A percentile compares a stretch with the other conserved stretches of the same genome.
Conservation (phyloP, 1,140 invertebrate species). For the Ostrea edulis region DNA sequence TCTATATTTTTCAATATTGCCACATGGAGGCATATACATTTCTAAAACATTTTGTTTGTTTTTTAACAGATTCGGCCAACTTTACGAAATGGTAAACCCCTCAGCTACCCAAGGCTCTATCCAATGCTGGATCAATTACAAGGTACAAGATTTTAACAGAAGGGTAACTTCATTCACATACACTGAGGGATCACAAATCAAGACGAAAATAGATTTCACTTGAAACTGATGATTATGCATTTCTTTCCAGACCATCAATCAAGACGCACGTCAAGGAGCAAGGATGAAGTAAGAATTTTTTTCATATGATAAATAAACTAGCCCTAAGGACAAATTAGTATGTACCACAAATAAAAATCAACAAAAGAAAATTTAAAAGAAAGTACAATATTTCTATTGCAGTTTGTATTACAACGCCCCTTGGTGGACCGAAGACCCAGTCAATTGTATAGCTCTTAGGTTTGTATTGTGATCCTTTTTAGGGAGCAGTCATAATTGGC, state of each 20-base stretch:
- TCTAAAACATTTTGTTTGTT: neutral
- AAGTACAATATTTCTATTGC: neutral
- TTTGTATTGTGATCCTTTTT: neutral
- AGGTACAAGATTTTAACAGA: slow-evolving; percentile 1
- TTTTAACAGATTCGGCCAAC: neutral
- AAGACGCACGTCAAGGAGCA: neutral
- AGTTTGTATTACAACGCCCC: neutral
- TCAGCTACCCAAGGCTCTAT: neutral
- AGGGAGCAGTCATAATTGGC: no score
- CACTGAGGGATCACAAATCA: no score
- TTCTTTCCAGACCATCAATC: neutral
- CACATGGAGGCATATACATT: no score
- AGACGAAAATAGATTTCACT: no score
- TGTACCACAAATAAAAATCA: neutral
- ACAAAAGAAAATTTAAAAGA: neutral
- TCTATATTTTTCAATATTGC: no score
- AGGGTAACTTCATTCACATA: no score
- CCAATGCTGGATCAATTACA: neutral
- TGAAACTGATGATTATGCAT: neutral
- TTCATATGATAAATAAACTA: neutral
- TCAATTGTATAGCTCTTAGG: neutral
- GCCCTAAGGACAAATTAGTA: no score
- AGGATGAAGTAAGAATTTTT: neutral
- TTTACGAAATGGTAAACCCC: neutral
- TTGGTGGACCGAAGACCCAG: neutral